A percentile compares a stretch with the other conserved stretches of the same genome.
Evolutionary conservation across 2,113 vertebrate genomes (phyloP).

Genomic region (Pteruthius melanotis): DNA sequence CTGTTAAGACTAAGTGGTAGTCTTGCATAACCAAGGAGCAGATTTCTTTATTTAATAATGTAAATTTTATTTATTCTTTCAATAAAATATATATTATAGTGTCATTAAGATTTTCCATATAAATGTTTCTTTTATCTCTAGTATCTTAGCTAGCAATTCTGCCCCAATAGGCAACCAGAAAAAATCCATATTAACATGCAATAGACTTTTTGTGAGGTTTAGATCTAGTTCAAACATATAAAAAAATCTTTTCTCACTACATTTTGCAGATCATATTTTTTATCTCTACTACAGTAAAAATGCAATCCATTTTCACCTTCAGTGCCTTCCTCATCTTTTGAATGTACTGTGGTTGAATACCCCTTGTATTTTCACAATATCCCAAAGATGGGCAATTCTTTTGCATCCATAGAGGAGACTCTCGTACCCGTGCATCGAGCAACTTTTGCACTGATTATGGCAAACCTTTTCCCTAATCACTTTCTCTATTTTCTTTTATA

Average conservation of each 20-base stretch:
- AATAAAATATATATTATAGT: not conserved
- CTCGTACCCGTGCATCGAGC: not conserved
- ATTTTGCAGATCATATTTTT: not conserved
- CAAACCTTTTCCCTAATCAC: not conserved
- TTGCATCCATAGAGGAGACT: not conserved
- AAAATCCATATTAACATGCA: not conserved
- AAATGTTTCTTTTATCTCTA: not conserved
- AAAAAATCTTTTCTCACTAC: not conserved
- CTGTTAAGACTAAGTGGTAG: not conserved
- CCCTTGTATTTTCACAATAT: conserved; percentile 19
- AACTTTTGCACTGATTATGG: not conserved
- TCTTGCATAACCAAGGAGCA: not conserved
- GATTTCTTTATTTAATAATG: not conserved
- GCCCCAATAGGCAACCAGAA: not conserved
- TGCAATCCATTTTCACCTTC: not conserved
- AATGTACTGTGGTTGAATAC: not conserved
- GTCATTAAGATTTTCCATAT: not conserved
- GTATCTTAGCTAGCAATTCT: not conserved
- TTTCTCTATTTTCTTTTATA: not conserved
- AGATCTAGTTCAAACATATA: not conserved
- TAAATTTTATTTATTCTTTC: not conserved
- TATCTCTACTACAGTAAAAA: not conserved
- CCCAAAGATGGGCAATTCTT: not conserved
- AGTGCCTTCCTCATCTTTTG: not conserved
- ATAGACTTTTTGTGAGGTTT: not conserved